Percentiles rank a stretch among this genome's conserved stretches.
phyloP scores from a whole-genome alignment of 2,888 invertebrate genomes.

The Pimpla rufipes region DNA sequence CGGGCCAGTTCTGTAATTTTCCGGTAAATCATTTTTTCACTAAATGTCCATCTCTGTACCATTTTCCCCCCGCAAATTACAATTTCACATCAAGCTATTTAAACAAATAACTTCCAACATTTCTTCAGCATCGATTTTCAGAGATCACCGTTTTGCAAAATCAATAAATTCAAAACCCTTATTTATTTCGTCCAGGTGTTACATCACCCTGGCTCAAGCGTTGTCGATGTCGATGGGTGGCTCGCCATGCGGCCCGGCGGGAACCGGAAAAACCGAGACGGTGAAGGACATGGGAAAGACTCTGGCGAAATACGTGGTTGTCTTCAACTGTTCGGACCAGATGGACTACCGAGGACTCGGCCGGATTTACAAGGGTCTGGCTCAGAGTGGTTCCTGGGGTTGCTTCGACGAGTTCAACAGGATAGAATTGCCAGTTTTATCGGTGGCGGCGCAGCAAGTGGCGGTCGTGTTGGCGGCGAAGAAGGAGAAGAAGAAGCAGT shows the following conservation, averaged over 20 bases:
- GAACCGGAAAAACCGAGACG: conserved; percentile 99
- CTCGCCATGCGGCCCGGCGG: conserved; percentile 98
- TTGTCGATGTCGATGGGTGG: conserved; percentile 98
- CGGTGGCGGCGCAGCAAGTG: conserved; percentile 98
- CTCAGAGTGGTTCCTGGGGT: conserved; percentile 99
- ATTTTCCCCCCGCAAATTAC: too few species aligned
- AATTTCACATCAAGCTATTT: too few species aligned
- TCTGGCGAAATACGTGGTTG: conserved; percentile 97
- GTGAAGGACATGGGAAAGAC: conserved; percentile 99
- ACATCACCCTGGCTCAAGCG: conserved; percentile 98
- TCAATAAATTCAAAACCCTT: too few species aligned
- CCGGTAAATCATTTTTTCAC: too few species aligned
- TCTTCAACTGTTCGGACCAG: conserved; percentile 99
- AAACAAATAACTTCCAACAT: too few species aligned
- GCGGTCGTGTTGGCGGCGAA: conserved; percentile 96
- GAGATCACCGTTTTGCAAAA: too few species aligned
- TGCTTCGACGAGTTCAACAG: conserved; percentile 99
- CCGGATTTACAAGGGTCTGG: conserved; percentile 97
- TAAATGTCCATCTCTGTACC: too few species aligned
- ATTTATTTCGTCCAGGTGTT: conserved; percentile 94
- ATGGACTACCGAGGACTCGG: conserved; percentile 99
- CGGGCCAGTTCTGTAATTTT: too few species aligned
- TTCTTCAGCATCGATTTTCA: too few species aligned
- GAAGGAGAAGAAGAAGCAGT: conserved; percentile 96
- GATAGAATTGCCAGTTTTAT: conserved; percentile 96